Percentiles rank a stretch among this genome's conserved stretches.
Conservation (phyloP, 2,888 invertebrate genomes). For the Calameuta filiformis region DNA sequence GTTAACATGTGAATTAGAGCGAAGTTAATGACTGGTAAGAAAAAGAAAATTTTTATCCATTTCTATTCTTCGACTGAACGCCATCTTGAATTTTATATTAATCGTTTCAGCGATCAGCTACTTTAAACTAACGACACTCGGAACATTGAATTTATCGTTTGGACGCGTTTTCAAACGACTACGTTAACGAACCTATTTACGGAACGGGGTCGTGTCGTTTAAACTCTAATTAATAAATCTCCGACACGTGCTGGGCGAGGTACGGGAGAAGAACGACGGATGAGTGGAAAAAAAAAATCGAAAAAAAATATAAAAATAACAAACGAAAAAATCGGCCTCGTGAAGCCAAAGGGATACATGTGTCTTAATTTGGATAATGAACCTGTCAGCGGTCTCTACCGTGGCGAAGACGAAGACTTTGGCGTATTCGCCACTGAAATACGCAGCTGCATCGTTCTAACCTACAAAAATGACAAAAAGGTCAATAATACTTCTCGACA, state of each 20-base stretch:
- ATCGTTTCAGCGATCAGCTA: background rate
- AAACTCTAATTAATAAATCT: slow-evolving; percentile 9
- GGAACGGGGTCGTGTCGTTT: slow-evolving; percentile 5
- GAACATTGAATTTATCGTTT: background rate
- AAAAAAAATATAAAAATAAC: background rate
- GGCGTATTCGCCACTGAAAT: slow-evolving; percentile 18
- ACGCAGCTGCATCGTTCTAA: slow-evolving; percentile 13
- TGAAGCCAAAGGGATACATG: slow-evolving; percentile 21
- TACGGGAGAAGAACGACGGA: background rate
- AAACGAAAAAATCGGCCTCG: background rate
- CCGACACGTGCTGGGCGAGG: background rate
- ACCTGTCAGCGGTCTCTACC: slow-evolving; percentile 21
- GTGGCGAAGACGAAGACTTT: slow-evolving; percentile 6
- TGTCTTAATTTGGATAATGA: slow-evolving; percentile 32
- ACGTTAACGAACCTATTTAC: background rate
- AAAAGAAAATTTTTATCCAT: background rate
- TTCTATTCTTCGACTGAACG: background rate
- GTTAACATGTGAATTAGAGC: background rate
- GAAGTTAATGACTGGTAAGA: background rate
- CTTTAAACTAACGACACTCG: background rate
- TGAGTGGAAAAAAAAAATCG: background rate
- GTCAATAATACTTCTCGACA: background rate
- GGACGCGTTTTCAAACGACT: background rate
- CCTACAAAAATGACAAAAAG: background rate
- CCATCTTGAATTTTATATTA: background rate